These are phyloP conservation scores for Myiopsitta monachus DNA, from an alignment of 2,113 vertebrate genomes.

Conservation along the genomic window DNA sequence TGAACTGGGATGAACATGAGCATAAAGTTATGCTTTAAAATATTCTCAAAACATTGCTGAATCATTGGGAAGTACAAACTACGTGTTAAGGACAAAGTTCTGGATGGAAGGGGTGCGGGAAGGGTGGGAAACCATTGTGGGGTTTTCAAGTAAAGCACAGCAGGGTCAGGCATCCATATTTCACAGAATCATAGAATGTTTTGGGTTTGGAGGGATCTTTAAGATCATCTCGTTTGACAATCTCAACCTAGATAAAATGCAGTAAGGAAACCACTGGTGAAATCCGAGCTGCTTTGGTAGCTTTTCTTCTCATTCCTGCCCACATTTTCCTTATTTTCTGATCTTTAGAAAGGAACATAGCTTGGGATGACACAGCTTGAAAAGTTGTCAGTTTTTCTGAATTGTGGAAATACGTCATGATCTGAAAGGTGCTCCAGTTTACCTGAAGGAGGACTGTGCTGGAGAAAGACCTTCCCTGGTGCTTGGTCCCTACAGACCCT, in stretches of 20 bases:
- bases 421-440: neutral
- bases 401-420: neutral
- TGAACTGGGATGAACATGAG: neutral
- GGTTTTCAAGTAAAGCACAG: neutral
- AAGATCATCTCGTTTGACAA: neutral
- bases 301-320: neutral
- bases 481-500: neutral
- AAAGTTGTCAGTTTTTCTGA: neutral
- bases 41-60: neutral
- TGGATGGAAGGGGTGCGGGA: neutral
- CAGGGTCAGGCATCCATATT: neutral
- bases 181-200: neutral
- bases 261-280: neutral
- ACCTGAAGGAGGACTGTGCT: neutral
- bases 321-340: neutral
- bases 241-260: neutral
- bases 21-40: neutral
- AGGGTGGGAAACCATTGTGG: neutral
- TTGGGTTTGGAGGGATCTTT: neutral
- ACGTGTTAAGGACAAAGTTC: neutral
- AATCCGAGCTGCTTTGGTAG: neutral
- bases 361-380: neutral
- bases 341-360: neutral
- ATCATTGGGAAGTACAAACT: neutral
- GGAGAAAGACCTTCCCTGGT: too few species aligned